Percentiles rank a stretch among this genome's conserved stretches.
phyloP scores from a whole-genome alignment of 2,113 vertebrate species.

The Oenanthe melanoleuca region DNA sequence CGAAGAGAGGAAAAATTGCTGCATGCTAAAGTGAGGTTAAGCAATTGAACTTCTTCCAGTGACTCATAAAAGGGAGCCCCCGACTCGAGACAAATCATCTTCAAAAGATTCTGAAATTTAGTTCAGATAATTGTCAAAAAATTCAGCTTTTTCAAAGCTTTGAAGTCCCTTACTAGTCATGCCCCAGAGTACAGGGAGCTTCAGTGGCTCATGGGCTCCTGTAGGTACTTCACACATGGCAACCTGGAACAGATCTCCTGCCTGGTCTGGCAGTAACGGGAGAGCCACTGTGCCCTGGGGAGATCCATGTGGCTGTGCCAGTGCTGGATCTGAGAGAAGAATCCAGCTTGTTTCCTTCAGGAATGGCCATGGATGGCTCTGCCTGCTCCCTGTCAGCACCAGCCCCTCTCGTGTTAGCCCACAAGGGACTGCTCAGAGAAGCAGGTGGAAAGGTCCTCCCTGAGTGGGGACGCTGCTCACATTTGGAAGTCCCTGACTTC shows the following conservation, averaged over 20 bases:
- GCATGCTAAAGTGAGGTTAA: background rate
- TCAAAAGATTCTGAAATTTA: constrained; percentile 46
- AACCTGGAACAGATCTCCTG: fast-evolving
- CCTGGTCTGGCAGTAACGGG: background rate
- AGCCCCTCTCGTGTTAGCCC: fast-evolving
- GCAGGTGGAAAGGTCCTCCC: background rate
- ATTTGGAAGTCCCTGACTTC: background rate
- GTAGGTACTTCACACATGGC: background rate
- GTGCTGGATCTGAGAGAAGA: fast-evolving
- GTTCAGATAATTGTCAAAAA: background rate
- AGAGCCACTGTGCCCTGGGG: background rate
- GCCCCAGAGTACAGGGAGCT: background rate
- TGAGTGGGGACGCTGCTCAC: fast-evolving
- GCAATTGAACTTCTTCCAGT: background rate
- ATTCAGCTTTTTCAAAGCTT: constrained; percentile 15
- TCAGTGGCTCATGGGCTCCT: background rate
- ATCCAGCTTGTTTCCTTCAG: background rate
- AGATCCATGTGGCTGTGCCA: fast-evolving
- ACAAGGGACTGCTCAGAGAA: fast-evolving
- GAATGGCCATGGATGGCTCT: fast-evolving
- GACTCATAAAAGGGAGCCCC: background rate
- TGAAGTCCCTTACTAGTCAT: constrained; percentile 3
- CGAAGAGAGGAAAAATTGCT: background rate
- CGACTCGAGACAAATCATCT: background rate
- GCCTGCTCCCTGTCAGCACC: background rate